Base-by-base conservation (phyloP, 1,140 invertebrate species). In the Arctopsyche grandis region DNA sequence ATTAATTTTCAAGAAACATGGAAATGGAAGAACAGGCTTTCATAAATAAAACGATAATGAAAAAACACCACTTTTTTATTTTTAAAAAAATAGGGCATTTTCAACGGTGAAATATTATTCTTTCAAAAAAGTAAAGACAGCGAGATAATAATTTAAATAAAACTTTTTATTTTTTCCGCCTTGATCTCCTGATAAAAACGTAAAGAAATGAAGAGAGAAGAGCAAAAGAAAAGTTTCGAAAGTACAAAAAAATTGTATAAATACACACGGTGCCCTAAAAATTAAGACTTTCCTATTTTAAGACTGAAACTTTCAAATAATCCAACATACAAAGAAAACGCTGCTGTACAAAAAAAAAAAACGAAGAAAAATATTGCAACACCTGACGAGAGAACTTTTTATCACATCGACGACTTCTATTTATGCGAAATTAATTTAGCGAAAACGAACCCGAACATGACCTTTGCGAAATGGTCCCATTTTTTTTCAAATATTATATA, bases 111-210 rank as follows among this genome's bases (percentile, higher is more conserved):
- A 26, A 66, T 26, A 26, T 66, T 66, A 26, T 22, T 19, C 12
- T 52, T 29, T 66, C 63, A 66, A 66, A 52, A 46, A 16, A 24
- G 56, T 21, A 16, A 52, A 52, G 48, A 52, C 3, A 22, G 21
- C 24, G 63, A 24, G 19, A 66, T 66, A 66, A 66, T 66, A 66
- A 66, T 66, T 66, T 66, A 66, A 24, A 66, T 21, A 24, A 26
- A 66, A 66, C 22, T 66, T 66, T 66, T 24, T 26, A n/a, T n/a
- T n/a, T 19, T 22, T 26, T 66, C 12, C 24, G 12, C 63, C 63
- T 66, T 29, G 63, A 66, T 66, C 63, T 66, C 63, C 21, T 14
- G 24, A 66, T 66, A 66, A 66, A 66, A 66, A 26, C 26, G 24
- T 26, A 66, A 52, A 1, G 16, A 52, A 66, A 66, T 26, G 63